Percentiles rank a stretch among this genome's conserved stretches.
phyloP scores from a whole-genome alignment of 2,888 invertebrate genomes.

The Stictocephala bisonia region DNA sequence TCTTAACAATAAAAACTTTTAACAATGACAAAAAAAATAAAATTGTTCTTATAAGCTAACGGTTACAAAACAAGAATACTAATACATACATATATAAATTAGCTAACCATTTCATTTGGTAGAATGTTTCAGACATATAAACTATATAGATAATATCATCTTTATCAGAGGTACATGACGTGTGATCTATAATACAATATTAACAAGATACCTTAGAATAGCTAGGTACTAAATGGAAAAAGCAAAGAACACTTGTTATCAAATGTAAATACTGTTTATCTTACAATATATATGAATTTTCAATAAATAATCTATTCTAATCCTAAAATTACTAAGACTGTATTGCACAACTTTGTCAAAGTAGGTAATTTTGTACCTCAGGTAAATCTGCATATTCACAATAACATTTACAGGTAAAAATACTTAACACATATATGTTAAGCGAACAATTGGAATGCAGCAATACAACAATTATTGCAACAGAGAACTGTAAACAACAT shows the following conservation, averaged over 20 bases:
- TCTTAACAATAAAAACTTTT: no score
- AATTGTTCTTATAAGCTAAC: not conserved
- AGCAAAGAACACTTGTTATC: not conserved
- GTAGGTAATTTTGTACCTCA: no score
- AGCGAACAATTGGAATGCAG: no score
- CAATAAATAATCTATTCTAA: not conserved
- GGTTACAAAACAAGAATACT: not conserved
- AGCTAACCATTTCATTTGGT: not conserved
- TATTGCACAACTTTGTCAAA: no score
- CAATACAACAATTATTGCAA: no score
- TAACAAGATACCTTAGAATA: not conserved
- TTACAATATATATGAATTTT: not conserved
- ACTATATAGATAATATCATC: no score
- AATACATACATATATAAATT: not conserved
- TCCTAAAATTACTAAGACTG: not conserved
- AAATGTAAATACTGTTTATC: not conserved
- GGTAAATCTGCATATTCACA: no score
- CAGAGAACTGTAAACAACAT: no score
- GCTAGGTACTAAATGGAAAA: not conserved
- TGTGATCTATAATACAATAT: constrained; percentile 5
- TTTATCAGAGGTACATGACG: constrained; percentile 5
- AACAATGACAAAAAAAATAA: no score
- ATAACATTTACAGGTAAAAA: no score
- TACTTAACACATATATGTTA: no score
- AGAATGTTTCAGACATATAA: no score